These are phyloP conservation scores for Dasysyrphus albostriatus DNA, from an alignment of 2,888 invertebrate species.

Conservation along the genomic window DNA sequence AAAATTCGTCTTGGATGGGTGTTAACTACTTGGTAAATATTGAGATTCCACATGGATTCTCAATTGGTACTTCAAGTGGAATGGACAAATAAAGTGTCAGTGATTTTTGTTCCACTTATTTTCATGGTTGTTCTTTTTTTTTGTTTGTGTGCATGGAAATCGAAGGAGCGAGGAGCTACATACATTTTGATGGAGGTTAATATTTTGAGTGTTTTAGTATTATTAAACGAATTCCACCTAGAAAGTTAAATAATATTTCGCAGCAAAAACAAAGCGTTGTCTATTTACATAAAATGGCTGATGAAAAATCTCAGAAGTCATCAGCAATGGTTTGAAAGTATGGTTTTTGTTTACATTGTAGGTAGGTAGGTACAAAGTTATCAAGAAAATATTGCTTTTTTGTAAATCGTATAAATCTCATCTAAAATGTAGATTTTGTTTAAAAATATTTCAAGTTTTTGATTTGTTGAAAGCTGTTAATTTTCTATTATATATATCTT, in stretches of 20 bases:
- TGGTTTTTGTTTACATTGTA: too few relatives aligned
- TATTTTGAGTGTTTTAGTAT: neutral
- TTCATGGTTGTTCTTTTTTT: conserved; percentile 8
- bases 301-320: too few relatives aligned
- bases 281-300: too few relatives aligned
- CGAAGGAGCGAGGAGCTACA: neutral
- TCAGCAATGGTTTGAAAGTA: too few relatives aligned
- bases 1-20: conserved; percentile 75
- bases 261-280: neutral
- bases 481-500: too few relatives aligned
- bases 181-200: neutral
- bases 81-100: conserved; percentile 75
- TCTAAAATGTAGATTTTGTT: too few relatives aligned
- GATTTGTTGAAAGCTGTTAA: too few relatives aligned
- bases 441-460: too few relatives aligned
- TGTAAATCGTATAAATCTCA: too few relatives aligned
- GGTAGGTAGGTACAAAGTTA: too few relatives aligned
- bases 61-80: conserved; percentile 62
- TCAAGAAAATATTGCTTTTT: too few relatives aligned
- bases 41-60: conserved; percentile 76
- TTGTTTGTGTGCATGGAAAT: neutral
- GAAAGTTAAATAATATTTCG: neutral
- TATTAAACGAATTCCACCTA: neutral
- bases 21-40: conserved; percentile 76
- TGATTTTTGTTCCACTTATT: conserved; percentile 54